Percentiles rank a stretch among this genome's conserved stretches.
These are phyloP conservation scores for Luperina testacea DNA, from an alignment of 2,888 invertebrate species.

Conservation along the genomic window DNA sequence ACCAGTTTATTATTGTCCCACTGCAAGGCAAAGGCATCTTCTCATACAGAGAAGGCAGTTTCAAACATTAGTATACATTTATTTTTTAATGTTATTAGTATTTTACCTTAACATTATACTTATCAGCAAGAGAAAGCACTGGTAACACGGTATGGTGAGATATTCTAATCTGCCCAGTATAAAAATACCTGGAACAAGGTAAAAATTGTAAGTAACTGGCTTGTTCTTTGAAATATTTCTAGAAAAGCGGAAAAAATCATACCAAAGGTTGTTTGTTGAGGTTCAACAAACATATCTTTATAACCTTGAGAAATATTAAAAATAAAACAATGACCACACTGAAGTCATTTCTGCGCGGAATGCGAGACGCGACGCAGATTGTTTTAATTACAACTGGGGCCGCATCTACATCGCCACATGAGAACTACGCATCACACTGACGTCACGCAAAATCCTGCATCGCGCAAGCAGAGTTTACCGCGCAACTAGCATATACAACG, in stretches of 20 bases:
- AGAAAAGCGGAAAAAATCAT: not conserved
- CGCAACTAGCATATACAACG: not conserved
- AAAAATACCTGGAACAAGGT: conserved; percentile 91
- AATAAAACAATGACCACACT: not conserved
- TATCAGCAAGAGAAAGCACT: conserved; percentile 96
- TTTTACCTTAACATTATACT: conserved; percentile 96
- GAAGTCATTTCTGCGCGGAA: not conserved
- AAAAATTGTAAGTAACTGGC: not conserved
- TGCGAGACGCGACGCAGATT: not conserved
- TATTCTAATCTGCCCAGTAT: conserved; percentile 97
- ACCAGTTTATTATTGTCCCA: not conserved
- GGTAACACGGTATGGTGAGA: conserved; percentile 96
- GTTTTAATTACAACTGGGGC: not conserved
- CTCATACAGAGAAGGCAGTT: not conserved
- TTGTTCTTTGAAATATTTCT: not conserved
- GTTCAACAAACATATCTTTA: not conserved
- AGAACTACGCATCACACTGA: not conserved
- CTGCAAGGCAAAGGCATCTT: not conserved
- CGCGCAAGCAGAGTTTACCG: not conserved
- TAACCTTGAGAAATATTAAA: not conserved
- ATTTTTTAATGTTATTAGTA: conserved; percentile 18
- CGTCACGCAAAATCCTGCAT: not conserved
- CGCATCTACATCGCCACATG: not conserved
- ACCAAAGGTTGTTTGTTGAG: not conserved
- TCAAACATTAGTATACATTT: not conserved